phyloP scores from a whole-genome alignment of 2,113 vertebrate genomes.

The Mirza zaza region DNA sequence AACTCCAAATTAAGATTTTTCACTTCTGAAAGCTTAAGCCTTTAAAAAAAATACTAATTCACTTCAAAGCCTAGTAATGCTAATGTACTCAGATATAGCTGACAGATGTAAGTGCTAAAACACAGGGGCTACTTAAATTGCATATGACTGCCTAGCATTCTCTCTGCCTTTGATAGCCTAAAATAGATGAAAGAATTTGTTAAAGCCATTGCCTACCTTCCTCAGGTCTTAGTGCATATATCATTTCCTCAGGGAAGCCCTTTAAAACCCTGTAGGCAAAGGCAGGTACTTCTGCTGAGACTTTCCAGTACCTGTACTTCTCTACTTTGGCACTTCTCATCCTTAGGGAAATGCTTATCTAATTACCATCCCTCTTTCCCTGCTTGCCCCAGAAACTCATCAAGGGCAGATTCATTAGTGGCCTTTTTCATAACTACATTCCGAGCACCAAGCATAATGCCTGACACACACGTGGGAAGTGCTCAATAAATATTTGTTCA shows the following conservation, averaged over 20 bases:
- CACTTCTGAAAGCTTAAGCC: background rate
- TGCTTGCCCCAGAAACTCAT: background rate
- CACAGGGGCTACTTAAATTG: background rate
- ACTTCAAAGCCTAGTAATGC: background rate
- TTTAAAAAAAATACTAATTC: background rate
- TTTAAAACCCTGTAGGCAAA: background rate
- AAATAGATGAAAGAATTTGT: background rate
- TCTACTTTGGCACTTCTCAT: background rate
- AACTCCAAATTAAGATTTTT: constrained; percentile 10
- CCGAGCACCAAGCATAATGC: background rate
- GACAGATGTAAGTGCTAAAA: constrained; percentile 19
- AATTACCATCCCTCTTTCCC: background rate
- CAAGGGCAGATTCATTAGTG: background rate
- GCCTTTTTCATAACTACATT: background rate
- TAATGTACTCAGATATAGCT: background rate
- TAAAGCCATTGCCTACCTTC: background rate
- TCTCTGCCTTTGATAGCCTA: background rate
- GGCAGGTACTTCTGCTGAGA: background rate
- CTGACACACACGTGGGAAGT: background rate
- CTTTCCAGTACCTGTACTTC: background rate
- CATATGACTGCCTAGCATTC: background rate
- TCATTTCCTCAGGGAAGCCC: background rate
- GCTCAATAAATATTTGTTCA: background rate
- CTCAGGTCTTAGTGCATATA: background rate
- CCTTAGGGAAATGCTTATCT: background rate